These are phyloP conservation scores for Kradibia gibbosae DNA, from an alignment of 1,140 invertebrate species.

Conservation along the genomic window DNA sequence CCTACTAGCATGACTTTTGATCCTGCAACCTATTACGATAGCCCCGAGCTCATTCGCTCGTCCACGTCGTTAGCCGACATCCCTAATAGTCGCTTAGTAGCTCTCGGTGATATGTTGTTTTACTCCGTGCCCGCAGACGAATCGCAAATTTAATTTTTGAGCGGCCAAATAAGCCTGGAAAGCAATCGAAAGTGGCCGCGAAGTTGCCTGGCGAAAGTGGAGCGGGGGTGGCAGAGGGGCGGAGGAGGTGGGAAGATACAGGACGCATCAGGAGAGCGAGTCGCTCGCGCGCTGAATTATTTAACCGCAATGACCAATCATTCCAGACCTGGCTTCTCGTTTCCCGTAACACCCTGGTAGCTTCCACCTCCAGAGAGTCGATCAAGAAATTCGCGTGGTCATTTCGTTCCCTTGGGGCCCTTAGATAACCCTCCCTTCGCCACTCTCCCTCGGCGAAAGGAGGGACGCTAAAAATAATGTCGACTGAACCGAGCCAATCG, in stretches of 20 bases:
- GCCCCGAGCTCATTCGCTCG: too few relatives aligned
- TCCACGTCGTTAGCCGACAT: too few relatives aligned
- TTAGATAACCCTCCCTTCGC: too few relatives aligned
- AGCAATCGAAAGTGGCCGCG: not conserved
- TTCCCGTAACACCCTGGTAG: not conserved
- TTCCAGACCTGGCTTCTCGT: not conserved
- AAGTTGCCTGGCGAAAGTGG: too few relatives aligned
- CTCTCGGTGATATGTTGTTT: too few relatives aligned
- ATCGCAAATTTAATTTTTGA: not conserved
- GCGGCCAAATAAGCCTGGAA: not conserved
- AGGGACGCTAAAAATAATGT: not conserved
- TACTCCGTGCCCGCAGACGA: too few relatives aligned
- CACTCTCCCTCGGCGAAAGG: not conserved
- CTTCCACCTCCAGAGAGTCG: not conserved
- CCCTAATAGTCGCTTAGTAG: too few relatives aligned
- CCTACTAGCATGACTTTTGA: too few relatives aligned
- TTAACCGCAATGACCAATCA: constrained; percentile 11
- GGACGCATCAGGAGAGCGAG: not conserved
- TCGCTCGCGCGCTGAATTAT: not conserved
- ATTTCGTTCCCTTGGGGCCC: not conserved
- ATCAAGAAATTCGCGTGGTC: constrained; percentile 9
- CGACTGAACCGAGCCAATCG: not conserved
- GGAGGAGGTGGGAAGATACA: not conserved
- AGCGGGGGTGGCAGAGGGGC: too few relatives aligned
- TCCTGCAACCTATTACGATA: too few relatives aligned